phyloP scores from a whole-genome alignment of 1,140 invertebrate species.

The Idris sp. region DNA sequence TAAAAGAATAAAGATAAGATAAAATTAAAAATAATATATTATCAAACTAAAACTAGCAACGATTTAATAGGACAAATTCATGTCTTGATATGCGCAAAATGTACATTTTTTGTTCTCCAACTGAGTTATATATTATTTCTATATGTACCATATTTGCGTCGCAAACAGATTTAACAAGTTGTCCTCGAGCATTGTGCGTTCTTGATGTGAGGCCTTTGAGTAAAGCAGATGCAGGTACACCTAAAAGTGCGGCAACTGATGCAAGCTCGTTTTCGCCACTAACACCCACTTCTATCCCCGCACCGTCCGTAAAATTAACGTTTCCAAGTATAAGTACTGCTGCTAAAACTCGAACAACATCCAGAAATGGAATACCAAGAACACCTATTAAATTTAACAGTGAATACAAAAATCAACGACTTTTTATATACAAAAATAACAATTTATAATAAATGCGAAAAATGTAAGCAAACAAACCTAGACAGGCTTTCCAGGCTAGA shows the following conservation, averaged over 20 bases:
- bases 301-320: conserved; percentile 90
- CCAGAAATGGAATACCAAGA: conserved; percentile 94
- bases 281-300: conserved; percentile 84
- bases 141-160: conserved; percentile 85
- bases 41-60: no score
- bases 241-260: conserved; percentile 89
- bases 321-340: conserved; percentile 94
- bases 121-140: no score
- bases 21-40: conserved; percentile 10
- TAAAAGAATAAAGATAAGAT: no score
- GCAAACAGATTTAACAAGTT: conserved; percentile 89
- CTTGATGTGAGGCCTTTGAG: conserved; percentile 89
- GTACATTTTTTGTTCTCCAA: no score
- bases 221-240: conserved; percentile 86
- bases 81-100: no score
- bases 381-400: conserved; percentile 79
- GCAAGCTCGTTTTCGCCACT: conserved; percentile 88
- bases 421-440: no score
- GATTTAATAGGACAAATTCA: no score
- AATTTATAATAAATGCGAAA: no score
- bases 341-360: conserved; percentile 93
- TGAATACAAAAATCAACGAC: conserved; percentile 17
- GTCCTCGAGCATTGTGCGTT: conserved; percentile 90
- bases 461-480: conserved; percentile 77
- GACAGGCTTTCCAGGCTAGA: conserved; percentile 92